Conservation (phyloP, 2,113 vertebrate species). For the Hemiscyllium ocellatum region DNA sequence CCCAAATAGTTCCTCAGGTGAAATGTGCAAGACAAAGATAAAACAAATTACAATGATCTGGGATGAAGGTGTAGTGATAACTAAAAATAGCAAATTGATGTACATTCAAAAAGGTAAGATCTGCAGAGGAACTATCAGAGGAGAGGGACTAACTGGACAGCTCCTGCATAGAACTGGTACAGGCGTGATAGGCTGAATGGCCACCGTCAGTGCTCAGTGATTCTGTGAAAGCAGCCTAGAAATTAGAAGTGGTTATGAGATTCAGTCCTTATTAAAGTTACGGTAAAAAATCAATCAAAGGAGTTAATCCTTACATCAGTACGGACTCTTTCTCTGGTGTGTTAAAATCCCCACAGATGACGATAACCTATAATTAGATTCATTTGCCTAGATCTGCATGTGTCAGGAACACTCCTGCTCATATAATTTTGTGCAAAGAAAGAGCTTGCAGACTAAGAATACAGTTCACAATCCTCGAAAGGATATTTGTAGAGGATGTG, state of each 20-base stretch:
- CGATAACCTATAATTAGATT: neutral
- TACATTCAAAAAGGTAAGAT: neutral
- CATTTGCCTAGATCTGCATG: neutral
- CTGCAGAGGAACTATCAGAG: neutral
- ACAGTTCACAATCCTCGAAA: neutral
- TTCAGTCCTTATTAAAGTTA: neutral
- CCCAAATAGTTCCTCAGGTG: too few species aligned
- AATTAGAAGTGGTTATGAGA: neutral
- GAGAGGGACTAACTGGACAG: neutral
- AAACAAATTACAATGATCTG: neutral
- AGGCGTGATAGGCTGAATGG: neutral
- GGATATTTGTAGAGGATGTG: neutral
- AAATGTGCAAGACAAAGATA: neutral
- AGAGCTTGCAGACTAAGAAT: neutral
- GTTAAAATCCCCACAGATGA: neutral
- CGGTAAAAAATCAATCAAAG: neutral
- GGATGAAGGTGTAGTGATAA: neutral
- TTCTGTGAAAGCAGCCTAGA: neutral
- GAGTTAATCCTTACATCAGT: neutral
- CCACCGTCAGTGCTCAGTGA: neutral
- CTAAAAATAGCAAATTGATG: neutral
- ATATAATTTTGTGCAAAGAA: neutral
- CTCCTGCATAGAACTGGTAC: neutral
- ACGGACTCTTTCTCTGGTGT: neutral
- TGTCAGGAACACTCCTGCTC: neutral